These are phyloP conservation scores for Salvelinus fontinalis DNA, from an alignment of 2,113 vertebrate species.

Conservation along the genomic window DNA sequence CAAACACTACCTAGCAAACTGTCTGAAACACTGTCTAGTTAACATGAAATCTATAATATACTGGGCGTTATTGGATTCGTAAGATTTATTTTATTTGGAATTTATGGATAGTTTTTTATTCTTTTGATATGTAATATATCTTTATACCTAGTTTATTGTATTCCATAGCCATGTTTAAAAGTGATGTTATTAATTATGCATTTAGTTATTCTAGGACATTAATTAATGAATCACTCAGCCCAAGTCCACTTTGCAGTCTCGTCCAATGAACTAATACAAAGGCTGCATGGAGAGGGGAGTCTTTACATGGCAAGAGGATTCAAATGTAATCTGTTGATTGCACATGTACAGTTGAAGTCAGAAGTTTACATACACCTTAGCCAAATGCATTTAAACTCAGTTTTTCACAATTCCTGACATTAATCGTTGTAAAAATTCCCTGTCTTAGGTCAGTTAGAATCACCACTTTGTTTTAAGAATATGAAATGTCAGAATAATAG, in stretches of 20 bases:
- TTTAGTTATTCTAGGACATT: slow-evolving; percentile 11
- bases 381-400: too few relatives aligned
- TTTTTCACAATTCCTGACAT: too few relatives aligned
- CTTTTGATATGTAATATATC: slow-evolving; percentile 17
- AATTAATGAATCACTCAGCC: background rate
- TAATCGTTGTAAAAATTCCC: too few relatives aligned
- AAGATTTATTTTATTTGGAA: slow-evolving; percentile 14
- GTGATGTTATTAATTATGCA: slow-evolving; percentile 20
- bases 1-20: slow-evolving; percentile 17
- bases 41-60: slow-evolving; percentile 29
- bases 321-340: too few relatives aligned
- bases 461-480: too few relatives aligned
- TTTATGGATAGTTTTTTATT: slow-evolving; percentile 27
- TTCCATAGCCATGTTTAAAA: slow-evolving; percentile 9
- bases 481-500: too few relatives aligned
- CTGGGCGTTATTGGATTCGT: slow-evolving; percentile 25
- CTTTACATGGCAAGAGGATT: too few relatives aligned
- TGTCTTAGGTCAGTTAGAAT: too few relatives aligned
- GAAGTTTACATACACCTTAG: too few relatives aligned
- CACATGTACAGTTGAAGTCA: too few relatives aligned
- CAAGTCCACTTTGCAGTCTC: too few relatives aligned
- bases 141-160: slow-evolving; percentile 16
- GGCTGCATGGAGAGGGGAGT: too few relatives aligned
- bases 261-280: background rate
- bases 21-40: slow-evolving; percentile 21